Evolutionary conservation across 2,113 vertebrate species (phyloP).

Genomic region (Oncorhynchus tshawytscha): DNA sequence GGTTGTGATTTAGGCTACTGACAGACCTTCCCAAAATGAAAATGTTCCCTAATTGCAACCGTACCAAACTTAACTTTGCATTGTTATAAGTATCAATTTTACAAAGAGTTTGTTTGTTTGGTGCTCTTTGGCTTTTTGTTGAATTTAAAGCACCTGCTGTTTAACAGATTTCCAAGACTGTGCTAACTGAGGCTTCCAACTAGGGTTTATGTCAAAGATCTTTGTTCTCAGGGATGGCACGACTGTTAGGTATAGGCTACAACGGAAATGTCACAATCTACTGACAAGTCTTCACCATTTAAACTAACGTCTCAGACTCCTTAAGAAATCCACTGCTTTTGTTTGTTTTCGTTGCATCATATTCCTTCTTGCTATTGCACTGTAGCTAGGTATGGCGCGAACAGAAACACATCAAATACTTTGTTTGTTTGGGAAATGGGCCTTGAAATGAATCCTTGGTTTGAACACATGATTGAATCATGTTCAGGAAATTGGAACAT

Average conservation of each 20-base stretch:
- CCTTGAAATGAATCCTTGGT: conserved; percentile 29
- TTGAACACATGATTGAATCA: conserved; percentile 23
- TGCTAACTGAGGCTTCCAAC: neutral
- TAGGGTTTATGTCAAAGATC: neutral
- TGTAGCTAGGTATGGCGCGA: neutral
- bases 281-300: neutral
- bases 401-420: conserved; percentile 7
- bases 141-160: neutral
- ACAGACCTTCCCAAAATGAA: too few relatives aligned
- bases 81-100: neutral
- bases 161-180: neutral
- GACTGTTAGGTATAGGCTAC: too few relatives aligned
- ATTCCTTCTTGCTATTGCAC: neutral
- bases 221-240: neutral
- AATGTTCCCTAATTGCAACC: neutral
- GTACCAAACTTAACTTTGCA: too few relatives aligned
- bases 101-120: neutral
- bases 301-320: neutral
- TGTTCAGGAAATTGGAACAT: conserved; percentile 32
- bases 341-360: neutral
- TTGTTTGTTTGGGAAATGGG: conserved; percentile 35
- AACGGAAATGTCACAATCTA: neutral
- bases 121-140: neutral
- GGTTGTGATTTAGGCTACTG: too few relatives aligned
- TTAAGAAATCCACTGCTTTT: neutral